Evolutionary conservation across 2,888 invertebrate genomes (phyloP).

Genomic region (Melinopterus prodromus): DNA sequence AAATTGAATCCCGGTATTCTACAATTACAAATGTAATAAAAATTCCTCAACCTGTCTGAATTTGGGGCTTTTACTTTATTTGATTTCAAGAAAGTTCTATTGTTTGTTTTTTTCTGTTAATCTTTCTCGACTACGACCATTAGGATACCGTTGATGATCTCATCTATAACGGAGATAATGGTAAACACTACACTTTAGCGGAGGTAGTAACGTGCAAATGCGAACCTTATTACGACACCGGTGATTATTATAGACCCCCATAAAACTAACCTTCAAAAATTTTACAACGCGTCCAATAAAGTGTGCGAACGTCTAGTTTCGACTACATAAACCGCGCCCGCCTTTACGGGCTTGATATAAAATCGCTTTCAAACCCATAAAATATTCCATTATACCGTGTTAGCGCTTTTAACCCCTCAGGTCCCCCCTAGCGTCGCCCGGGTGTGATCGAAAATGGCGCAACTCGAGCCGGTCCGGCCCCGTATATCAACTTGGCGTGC

Average conservation of each 20-base stretch:
- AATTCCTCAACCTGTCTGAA: too few species aligned
- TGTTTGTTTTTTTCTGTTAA: too few species aligned
- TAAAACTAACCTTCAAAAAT: not conserved
- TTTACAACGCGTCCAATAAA: not conserved
- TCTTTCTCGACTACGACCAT: too few species aligned
- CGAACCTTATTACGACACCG: not conserved
- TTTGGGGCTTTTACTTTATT: too few species aligned
- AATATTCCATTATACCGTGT: conserved; percentile 20
- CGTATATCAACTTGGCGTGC: conserved; percentile 7
- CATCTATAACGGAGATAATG: not conserved
- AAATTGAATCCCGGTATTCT: too few species aligned
- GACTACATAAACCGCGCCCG: conserved; percentile 19
- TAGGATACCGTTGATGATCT: too few species aligned
- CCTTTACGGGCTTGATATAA: conserved; percentile 8
- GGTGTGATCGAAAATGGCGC: conserved; percentile 18
- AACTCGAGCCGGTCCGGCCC: conserved; percentile 10
- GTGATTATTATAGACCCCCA: not conserved
- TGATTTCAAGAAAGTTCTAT: too few species aligned
- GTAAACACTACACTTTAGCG: not conserved
- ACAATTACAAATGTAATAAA: too few species aligned
- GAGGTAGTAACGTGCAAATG: not conserved
- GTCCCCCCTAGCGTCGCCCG: not conserved
- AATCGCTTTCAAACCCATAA: conserved; percentile 23
- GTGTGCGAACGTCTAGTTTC: conserved; percentile 6
- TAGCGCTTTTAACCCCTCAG: conserved; percentile 4